These are phyloP conservation scores for Nymphalis urticae DNA, from an alignment of 2,888 invertebrate species.

Conservation along the genomic window DNA sequence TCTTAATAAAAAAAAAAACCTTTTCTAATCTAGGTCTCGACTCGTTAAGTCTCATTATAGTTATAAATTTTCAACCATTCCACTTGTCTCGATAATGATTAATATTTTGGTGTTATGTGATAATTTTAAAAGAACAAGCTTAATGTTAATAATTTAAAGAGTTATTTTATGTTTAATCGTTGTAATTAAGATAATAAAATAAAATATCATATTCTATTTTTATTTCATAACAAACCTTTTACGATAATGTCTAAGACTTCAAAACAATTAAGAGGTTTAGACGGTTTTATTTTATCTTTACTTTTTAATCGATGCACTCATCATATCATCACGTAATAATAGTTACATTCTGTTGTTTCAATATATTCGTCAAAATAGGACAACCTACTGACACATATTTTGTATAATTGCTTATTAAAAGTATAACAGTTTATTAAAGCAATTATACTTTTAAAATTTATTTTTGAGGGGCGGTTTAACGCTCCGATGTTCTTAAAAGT, in stretches of 20 bases:
- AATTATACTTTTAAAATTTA: no score
- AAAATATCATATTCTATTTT: slow-evolving; percentile 49
- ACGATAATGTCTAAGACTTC: not conserved
- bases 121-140: slow-evolving; percentile 76
- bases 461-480: no score
- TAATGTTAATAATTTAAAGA: slow-evolving; percentile 75
- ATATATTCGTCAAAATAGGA: no score
- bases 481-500: no score
- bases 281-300: no score
- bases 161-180: slow-evolving; percentile 80
- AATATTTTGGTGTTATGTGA: slow-evolving; percentile 72
- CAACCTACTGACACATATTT: no score
- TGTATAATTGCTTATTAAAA: no score
- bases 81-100: slow-evolving; percentile 63
- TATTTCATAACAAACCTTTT: slow-evolving; percentile 24
- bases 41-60: slow-evolving; percentile 16
- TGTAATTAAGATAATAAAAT: slow-evolving; percentile 76
- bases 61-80: slow-evolving; percentile 61
- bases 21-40: slow-evolving; percentile 14
- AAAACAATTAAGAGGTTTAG: not conserved
- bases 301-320: no score
- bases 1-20: not conserved
- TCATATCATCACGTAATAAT: no score
- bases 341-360: no score
- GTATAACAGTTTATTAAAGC: no score